Conservation (phyloP, 2,113 vertebrate species). For the Dicentrarchus labrax region DNA sequence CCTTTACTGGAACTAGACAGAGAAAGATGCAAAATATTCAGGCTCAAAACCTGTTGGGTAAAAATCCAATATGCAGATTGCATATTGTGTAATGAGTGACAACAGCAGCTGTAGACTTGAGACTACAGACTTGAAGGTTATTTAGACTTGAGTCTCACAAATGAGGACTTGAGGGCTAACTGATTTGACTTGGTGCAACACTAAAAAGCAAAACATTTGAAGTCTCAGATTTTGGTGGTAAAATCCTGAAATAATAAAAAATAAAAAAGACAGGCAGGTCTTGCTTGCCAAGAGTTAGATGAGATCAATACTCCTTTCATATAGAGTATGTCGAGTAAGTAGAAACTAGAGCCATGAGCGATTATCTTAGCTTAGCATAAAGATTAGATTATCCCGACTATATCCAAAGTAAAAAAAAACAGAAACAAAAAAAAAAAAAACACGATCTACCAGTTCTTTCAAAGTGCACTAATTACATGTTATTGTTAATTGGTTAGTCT, state of each 20-base stretch:
- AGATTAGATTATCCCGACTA: too few species aligned
- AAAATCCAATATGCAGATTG: not conserved
- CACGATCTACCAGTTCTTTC: not conserved
- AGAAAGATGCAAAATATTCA: constrained; percentile 27
- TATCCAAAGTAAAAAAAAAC: too few species aligned
- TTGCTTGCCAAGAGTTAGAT: not conserved
- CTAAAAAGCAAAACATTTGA: too few species aligned
- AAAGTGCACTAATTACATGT: not conserved
- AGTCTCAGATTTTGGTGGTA: too few species aligned
- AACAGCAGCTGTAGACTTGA: not conserved
- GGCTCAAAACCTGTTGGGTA: not conserved
- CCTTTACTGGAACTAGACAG: constrained; percentile 20
- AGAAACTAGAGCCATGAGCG: not conserved
- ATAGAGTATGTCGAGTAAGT: not conserved
- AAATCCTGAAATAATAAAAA: too few species aligned
- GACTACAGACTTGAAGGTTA: not conserved
- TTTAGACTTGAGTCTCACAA: not conserved
- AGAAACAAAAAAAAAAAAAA: too few species aligned
- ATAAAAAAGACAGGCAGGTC: too few species aligned
- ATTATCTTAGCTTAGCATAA: constrained; percentile 4
- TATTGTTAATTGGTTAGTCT: not conserved
- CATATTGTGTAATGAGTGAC: not conserved
- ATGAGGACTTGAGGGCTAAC: not conserved
- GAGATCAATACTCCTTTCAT: not conserved
- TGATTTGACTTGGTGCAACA: not conserved